Evolutionary conservation across 2,888 invertebrate species (phyloP).

Genomic region (Teleogryllus oceanicus): DNA sequence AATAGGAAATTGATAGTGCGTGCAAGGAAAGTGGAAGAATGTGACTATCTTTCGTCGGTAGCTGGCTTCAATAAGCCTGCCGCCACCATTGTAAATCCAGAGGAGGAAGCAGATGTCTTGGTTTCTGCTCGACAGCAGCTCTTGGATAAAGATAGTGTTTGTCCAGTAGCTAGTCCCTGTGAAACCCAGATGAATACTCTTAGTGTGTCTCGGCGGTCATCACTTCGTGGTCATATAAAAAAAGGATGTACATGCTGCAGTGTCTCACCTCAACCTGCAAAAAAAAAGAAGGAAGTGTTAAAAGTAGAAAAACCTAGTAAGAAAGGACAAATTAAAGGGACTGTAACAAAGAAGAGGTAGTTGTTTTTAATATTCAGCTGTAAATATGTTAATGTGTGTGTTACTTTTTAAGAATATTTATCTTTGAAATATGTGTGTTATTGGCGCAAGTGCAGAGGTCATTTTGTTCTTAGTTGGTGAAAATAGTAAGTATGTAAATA

Average conservation of each 20-base stretch:
- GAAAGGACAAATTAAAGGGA: conserved; percentile 30
- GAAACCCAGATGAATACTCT: conserved; percentile 38
- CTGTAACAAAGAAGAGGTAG: conserved; percentile 33
- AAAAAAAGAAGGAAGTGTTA: conserved; percentile 46
- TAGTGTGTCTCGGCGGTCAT: conserved; percentile 46
- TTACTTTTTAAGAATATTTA: background rate
- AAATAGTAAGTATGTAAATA: conserved; percentile 20
- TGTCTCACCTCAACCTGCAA: conserved; percentile 55
- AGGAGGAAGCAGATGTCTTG: conserved; percentile 19
- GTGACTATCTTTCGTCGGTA: background rate
- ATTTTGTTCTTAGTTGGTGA: conserved; percentile 12
- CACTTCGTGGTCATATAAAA: conserved; percentile 58
- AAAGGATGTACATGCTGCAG: conserved; percentile 62
- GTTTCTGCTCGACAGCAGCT: conserved; percentile 3
- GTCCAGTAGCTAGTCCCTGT: conserved; percentile 27
- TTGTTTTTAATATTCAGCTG: conserved; percentile 20
- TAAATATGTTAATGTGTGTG: conserved; percentile 22
- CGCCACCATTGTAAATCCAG: conserved; percentile 20
- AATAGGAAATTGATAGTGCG: conserved; percentile 7
- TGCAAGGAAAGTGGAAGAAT: background rate
- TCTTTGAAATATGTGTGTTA: conserved; percentile 4
- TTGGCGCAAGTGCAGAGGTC: background rate
- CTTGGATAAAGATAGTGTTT: conserved; percentile 26
- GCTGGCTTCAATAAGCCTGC: conserved; percentile 21
- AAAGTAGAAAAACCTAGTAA: conserved; percentile 31